Conservation (phyloP, 2,113 vertebrate genomes). For the Amblyopsis rosae region DNA sequence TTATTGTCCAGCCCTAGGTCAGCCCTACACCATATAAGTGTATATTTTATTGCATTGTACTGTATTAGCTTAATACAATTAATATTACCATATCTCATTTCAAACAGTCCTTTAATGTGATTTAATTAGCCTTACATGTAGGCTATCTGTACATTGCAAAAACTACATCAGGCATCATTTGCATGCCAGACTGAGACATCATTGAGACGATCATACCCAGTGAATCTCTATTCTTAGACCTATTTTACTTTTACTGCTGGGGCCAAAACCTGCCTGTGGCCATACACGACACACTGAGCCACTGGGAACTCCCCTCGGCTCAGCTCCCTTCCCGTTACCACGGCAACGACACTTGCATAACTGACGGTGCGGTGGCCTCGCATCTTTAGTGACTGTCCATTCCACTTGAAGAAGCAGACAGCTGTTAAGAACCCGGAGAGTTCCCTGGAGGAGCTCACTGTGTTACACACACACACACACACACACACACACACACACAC, state of each 20-base stretch:
- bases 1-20: no score
- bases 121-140: no score
- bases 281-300: constrained; percentile 13
- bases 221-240: neutral
- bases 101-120: no score
- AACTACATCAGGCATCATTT: no score
- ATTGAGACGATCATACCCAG: no score
- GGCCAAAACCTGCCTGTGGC: constrained; percentile 10
- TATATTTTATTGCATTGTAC: no score
- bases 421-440: constrained; percentile 30
- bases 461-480: constrained; percentile 14
- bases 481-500: no score
- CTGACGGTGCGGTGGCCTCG: constrained; percentile 18
- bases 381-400: constrained; percentile 20
- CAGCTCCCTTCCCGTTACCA: constrained; percentile 19
- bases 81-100: no score
- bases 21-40: no score
- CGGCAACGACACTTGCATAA: constrained; percentile 36
- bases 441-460: constrained; percentile 14
- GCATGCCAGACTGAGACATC: no score
- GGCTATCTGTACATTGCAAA: no score
- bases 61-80: no score
- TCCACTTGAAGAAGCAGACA: constrained; percentile 34
- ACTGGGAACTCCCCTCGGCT: constrained; percentile 12
- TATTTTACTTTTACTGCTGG: neutral